Evolutionary conservation across 53 echinoderm and acorn worm genomes (phyloP).

Genomic region (Glandiceps talaboti): DNA sequence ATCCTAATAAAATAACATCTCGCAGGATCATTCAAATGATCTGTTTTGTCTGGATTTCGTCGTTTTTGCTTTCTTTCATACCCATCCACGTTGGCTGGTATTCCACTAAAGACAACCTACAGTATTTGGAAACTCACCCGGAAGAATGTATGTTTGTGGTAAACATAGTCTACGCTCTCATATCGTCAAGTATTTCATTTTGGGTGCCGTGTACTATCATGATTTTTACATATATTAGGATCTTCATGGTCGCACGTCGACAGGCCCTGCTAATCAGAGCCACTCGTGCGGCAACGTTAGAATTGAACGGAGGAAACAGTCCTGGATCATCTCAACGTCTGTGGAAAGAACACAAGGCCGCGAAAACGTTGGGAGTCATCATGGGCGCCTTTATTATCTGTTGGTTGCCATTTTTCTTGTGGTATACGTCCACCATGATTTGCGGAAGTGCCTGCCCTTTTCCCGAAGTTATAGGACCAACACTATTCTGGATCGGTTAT

Average conservation of each 20-base stretch:
- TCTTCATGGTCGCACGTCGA: slow-evolving; percentile 21
- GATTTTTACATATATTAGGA: slow-evolving; percentile 9
- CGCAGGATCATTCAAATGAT: not conserved
- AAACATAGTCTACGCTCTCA: not conserved
- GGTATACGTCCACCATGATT: slow-evolving; percentile 55
- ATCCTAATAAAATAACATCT: not conserved
- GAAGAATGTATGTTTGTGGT: not conserved
- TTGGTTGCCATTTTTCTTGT: slow-evolving; percentile 92
- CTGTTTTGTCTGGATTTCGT: not conserved
- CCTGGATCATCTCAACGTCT: not conserved
- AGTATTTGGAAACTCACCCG: not conserved
- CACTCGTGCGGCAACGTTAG: slow-evolving; percentile 2
- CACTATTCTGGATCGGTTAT: slow-evolving; percentile 96
- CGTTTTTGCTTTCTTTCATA: not conserved
- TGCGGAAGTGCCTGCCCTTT: slow-evolving; percentile 57
- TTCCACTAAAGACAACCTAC: not conserved
- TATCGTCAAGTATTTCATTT: not conserved
- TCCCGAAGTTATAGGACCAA: slow-evolving; percentile 59
- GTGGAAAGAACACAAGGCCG: slow-evolving; percentile 22
- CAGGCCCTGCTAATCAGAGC: slow-evolving; percentile 14
- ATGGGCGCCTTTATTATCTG: slow-evolving; percentile 92
- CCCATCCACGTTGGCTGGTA: not conserved
- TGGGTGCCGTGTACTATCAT: slow-evolving; percentile 5
- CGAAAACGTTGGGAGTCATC: slow-evolving; percentile 79
- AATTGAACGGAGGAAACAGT: not conserved